Conservation (phyloP, 1,140 invertebrate species). For the Phthorimaea operculella region DNA sequence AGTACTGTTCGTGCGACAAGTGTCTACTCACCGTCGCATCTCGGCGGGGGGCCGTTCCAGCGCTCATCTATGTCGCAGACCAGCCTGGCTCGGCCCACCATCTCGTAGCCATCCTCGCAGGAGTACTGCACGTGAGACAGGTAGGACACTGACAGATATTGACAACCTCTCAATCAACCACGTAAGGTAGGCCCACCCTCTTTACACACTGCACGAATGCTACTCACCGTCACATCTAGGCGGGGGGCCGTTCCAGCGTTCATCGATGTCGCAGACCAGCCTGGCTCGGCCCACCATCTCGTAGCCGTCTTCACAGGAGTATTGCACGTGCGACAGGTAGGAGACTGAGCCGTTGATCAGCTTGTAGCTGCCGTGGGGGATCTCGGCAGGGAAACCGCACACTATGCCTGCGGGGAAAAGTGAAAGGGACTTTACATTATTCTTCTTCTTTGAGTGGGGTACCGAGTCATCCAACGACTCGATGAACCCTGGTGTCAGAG, state of each 20-base stretch:
- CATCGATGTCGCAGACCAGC: constrained; percentile 91
- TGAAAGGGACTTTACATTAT: too few relatives aligned
- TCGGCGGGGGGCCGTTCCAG: constrained; percentile 92
- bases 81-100: constrained; percentile 85
- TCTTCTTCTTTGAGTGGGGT: too few relatives aligned
- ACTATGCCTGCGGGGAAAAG: constrained; percentile 76
- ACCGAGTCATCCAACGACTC: too few relatives aligned
- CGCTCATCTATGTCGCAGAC: constrained; percentile 88
- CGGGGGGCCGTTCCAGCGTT: constrained; percentile 93
- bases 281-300: constrained; percentile 84
- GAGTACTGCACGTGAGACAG: constrained; percentile 90
- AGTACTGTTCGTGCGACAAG: constrained; percentile 85
- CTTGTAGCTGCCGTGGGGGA: constrained; percentile 82
- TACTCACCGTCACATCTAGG: constrained; percentile 82
- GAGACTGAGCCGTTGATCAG: constrained; percentile 86
- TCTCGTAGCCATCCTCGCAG: constrained; percentile 86
- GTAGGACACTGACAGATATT: too few relatives aligned
- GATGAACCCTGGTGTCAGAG: too few relatives aligned
- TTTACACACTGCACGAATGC: too few relatives aligned
- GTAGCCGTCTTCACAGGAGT: constrained; percentile 84
- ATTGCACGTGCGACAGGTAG: constrained; percentile 87
- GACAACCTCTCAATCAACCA: too few relatives aligned
- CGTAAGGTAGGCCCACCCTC: too few relatives aligned
- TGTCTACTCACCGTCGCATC: constrained; percentile 88
- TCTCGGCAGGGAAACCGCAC: constrained; percentile 89